These are phyloP conservation scores for Hesperia comma DNA, from an alignment of 2,888 invertebrate species.

Conservation along the genomic window DNA sequence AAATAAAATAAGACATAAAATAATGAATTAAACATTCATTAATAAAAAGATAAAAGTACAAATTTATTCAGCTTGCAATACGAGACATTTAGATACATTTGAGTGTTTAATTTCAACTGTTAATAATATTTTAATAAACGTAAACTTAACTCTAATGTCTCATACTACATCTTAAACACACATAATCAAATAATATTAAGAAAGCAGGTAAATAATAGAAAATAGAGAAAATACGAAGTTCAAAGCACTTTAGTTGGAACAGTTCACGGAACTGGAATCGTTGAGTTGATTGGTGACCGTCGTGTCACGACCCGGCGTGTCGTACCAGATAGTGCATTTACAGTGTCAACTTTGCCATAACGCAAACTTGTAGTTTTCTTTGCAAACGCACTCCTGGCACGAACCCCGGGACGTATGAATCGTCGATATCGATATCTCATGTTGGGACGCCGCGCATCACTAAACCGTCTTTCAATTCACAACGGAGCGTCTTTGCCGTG, in stretches of 20 bases:
- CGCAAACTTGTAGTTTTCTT: slow-evolving; percentile 82
- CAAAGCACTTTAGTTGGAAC: slow-evolving; percentile 65
- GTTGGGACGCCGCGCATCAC: slow-evolving; percentile 61
- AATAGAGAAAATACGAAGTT: slow-evolving; percentile 31
- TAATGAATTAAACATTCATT: slow-evolving; percentile 38
- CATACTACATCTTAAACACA: slow-evolving; percentile 42
- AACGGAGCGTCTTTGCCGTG: slow-evolving; percentile 71
- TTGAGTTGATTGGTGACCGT: slow-evolving; percentile 65
- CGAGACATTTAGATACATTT: slow-evolving; percentile 21
- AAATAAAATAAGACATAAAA: slow-evolving; percentile 43
- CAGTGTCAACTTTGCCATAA: slow-evolving; percentile 87
- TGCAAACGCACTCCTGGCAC: slow-evolving; percentile 99
- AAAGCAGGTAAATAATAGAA: slow-evolving; percentile 37
- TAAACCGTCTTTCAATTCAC: slow-evolving; percentile 64
- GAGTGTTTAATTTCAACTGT: not conserved
- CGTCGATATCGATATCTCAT: slow-evolving; percentile 66
- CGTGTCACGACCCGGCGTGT: slow-evolving; percentile 90
- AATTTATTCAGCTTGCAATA: slow-evolving; percentile 26
- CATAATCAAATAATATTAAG: slow-evolving; percentile 44
- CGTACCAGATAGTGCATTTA: slow-evolving; percentile 99
- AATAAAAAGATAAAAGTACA: slow-evolving; percentile 40
- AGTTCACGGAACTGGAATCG: slow-evolving; percentile 54
- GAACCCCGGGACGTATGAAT: slow-evolving; percentile 89
- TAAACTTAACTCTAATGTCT: slow-evolving; percentile 32
- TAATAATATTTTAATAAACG: not conserved